Base-by-base conservation (phyloP, 1,140 invertebrate genomes). In the Brachionus asplanchnoidis region DNA sequence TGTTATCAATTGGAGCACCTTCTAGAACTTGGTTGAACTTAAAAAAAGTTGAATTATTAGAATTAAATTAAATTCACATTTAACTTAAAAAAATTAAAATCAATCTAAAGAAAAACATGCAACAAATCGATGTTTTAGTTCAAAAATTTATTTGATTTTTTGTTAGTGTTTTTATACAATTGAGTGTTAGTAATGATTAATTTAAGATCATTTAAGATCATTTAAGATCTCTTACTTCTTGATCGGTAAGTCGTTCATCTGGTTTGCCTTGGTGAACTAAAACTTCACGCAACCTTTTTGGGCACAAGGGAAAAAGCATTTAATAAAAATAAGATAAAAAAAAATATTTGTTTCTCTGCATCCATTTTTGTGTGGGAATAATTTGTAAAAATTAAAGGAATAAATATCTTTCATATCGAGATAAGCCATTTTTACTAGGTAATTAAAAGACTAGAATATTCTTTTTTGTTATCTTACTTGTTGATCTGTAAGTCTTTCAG, bases 1-100 rank as follows among this genome's bases (percentile, higher is more conserved):
- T 66, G 32, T 46, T 50, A 70, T 84, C 80, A 0, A 70, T 42
- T 84, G 60, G 60, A 46, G 80, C 80, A 66, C 60, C 80, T 32
- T 84, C 80, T 28, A 84, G 53, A 17, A 84, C 53, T 40, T 84
- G 80, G 28, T 70, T 84, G 66, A 84, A 84, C 80, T 84, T 14
- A 28, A 68, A 80, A 80, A 80, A 50, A 50, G 23, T 28, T n/a
- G 36, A 78, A 50, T 50, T 4, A 56, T 28, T 32, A 56, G 23
- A 53, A 80, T 20, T 36, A 32, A 36, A 53, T 1, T 36, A 36
- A 36, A 36, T 36, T 36, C 3, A 4, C 1, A 1, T 28, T 2
- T 36, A 26, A 12, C 2, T 36, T n/a, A n/a, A 53, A 12, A 6
- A 23, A 26, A 78, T 23, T 7, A 11, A 56, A 23, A 56, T 56